phyloP scores from a whole-genome alignment of 2,797 vertebrate genomes.

The Scarus forsteni region DNA sequence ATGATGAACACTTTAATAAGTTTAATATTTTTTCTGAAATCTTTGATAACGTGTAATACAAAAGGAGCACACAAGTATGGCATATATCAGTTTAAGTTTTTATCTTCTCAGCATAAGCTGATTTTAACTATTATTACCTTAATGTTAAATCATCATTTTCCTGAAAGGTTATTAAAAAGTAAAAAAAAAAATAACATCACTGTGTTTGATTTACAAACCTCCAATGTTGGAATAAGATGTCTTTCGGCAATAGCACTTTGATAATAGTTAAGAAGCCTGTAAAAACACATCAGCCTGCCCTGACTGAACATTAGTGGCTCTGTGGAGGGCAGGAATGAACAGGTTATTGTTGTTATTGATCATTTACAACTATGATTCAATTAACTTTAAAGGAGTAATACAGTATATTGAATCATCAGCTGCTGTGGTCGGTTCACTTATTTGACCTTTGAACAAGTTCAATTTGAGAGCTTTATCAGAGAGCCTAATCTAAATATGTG shows the following conservation, averaged over 20 bases:
- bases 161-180: too few relatives aligned
- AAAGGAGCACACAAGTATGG: constrained; percentile 30
- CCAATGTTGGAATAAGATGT: too few relatives aligned
- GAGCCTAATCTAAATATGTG: background rate
- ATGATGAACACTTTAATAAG: constrained; percentile 15
- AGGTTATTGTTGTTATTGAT: too few relatives aligned
- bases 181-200: too few relatives aligned
- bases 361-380: too few relatives aligned
- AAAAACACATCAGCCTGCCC: background rate
- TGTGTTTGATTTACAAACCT: too few relatives aligned
- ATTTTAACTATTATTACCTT: background rate
- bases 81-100: constrained; percentile 42
- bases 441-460: too few relatives aligned
- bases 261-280: background rate
- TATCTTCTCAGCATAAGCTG: background rate
- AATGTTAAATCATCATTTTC: background rate
- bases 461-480: background rate
- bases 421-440: too few relatives aligned
- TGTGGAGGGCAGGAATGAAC: constrained; percentile 6
- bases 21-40: constrained; percentile 1
- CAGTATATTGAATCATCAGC: too few relatives aligned
- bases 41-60: constrained; percentile 8
- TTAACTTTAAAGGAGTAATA: too few relatives aligned
- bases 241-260: too few relatives aligned
- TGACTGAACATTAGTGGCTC: background rate